Evolutionary conservation across 2,888 invertebrate species (phyloP).

Genomic region (Acrobasis consociella): DNA sequence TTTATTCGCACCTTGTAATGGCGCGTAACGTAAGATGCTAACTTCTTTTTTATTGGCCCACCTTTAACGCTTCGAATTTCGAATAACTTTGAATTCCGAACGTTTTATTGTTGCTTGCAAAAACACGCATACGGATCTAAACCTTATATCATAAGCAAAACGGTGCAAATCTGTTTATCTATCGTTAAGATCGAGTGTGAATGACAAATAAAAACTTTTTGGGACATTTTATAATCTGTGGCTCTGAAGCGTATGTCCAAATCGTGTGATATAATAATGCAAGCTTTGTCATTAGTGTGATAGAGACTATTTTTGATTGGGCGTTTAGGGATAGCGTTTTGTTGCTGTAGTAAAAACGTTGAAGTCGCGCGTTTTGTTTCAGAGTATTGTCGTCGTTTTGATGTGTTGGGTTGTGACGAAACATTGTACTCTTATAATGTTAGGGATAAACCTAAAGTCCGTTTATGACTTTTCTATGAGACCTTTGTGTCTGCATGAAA

Average conservation of each 20-base stretch:
- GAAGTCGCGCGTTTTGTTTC: conserved; percentile 67
- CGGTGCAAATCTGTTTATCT: conserved; percentile 40
- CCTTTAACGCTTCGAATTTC: conserved; percentile 75
- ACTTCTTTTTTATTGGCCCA: conserved; percentile 80
- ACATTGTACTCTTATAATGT: conserved; percentile 72
- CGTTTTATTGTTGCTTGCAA: conserved; percentile 62
- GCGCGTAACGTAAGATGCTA: conserved; percentile 73
- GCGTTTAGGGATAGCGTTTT: conserved; percentile 30
- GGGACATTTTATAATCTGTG: conserved; percentile 38
- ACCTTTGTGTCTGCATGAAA: conserved; percentile 61
- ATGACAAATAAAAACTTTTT: conserved; percentile 76
- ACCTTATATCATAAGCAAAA: conserved; percentile 36
- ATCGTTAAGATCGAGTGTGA: conserved; percentile 52
- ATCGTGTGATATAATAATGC: conserved; percentile 31
- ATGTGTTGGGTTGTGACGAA: conserved; percentile 60
- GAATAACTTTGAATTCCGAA: conserved; percentile 76
- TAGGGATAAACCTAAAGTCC: conserved; percentile 68
- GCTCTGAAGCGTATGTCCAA: conserved; percentile 40
- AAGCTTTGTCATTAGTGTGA: not conserved
- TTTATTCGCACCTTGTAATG: conserved; percentile 63
- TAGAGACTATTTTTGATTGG: conserved; percentile 39
- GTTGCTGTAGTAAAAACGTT: conserved; percentile 39
- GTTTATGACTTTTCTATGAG: conserved; percentile 70
- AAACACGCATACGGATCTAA: conserved; percentile 30
- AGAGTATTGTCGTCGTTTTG: conserved; percentile 69